Evolutionary conservation across 2,113 vertebrate species (phyloP).

Genomic region (Notechis scutatus): DNA sequence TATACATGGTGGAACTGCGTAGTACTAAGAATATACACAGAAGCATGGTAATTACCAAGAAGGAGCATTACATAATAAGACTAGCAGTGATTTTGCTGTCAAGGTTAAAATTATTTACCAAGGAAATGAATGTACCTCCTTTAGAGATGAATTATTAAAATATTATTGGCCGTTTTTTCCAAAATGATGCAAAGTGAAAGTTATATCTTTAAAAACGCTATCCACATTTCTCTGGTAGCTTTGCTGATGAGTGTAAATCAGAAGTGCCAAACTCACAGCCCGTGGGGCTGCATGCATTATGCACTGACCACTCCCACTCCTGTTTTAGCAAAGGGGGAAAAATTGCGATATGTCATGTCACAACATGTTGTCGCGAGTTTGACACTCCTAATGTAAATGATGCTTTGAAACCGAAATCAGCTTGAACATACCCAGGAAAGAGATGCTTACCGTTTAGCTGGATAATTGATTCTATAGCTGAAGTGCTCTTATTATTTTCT

Average conservation of each 20-base stretch:
- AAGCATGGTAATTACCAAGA: conserved; percentile 38
- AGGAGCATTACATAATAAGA: conserved; percentile 36
- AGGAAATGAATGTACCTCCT: conserved; percentile 29
- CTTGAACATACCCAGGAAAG: not conserved
- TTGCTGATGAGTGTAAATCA: not conserved
- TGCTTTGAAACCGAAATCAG: not conserved
- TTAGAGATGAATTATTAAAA: conserved; percentile 5
- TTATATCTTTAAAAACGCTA: not conserved
- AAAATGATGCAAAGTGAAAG: conserved; percentile 22
- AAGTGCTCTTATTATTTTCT: not conserved
- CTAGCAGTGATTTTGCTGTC: conserved; percentile 40
- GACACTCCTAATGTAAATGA: too few relatives aligned
- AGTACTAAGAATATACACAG: conserved; percentile 27
- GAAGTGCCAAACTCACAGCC: too few relatives aligned
- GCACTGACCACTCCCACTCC: too few relatives aligned
- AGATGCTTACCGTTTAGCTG: not conserved
- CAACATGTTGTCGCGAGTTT: too few relatives aligned
- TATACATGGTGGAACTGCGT: conserved; percentile 8
- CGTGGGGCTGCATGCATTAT: too few relatives aligned
- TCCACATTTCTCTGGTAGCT: not conserved
- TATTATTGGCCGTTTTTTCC: conserved; percentile 23
- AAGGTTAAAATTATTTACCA: conserved; percentile 44
- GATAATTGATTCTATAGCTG: not conserved
- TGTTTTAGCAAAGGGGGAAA: too few relatives aligned
- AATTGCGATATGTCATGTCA: too few relatives aligned